These are phyloP conservation scores for Phainopepla nitens DNA, from an alignment of 2,113 vertebrate species.

Conservation along the genomic window DNA sequence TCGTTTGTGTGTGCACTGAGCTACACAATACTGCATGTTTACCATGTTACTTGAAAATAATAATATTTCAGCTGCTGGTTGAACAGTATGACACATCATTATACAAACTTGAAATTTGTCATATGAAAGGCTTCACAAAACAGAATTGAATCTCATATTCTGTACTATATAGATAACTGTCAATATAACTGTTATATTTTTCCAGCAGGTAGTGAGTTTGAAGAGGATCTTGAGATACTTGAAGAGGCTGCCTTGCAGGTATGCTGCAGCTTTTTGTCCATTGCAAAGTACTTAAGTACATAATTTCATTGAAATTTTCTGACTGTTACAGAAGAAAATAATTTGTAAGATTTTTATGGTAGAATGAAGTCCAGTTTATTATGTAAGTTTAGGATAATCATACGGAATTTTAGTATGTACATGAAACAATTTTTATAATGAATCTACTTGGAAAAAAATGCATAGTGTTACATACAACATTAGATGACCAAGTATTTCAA, in stretches of 20 bases:
- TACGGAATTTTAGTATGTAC: neutral
- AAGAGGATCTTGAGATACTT: slow-evolving; percentile 97
- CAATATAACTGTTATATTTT: neutral
- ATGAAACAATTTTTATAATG: neutral
- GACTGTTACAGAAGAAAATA: neutral
- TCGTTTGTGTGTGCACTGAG: neutral
- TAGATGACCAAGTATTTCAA: neutral
- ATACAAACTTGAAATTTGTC: neutral
- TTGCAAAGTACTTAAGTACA: neutral
- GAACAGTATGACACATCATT: neutral
- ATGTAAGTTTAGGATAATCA: neutral
- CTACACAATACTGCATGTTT: neutral
- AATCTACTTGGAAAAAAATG: neutral
- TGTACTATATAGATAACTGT: neutral
- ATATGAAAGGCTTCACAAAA: neutral
- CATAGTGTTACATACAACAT: neutral
- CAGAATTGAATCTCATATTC: neutral
- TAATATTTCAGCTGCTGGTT: neutral
- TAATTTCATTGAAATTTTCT: neutral
- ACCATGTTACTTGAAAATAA: neutral
- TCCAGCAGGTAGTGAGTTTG: slow-evolving; percentile 87
- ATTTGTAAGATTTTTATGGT: neutral
- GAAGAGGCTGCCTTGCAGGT: slow-evolving; percentile 98
- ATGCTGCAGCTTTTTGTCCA: neutral
- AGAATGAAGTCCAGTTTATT: neutral